Conservation (phyloP, 1,140 invertebrate genomes). For the Pseudomyrmex pallidus region DNA sequence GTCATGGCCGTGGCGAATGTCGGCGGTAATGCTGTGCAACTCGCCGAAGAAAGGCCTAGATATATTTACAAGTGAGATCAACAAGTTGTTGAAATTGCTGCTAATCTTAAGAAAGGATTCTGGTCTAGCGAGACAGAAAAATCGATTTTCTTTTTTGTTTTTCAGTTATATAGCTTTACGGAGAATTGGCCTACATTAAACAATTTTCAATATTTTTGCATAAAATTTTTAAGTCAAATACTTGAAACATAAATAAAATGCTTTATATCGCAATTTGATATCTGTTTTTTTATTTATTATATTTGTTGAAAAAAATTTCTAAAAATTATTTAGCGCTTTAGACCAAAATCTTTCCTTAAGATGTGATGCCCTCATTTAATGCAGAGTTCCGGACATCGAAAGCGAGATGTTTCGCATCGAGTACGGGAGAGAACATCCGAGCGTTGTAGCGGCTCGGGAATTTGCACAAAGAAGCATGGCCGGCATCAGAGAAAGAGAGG, state of each 20-base stretch:
- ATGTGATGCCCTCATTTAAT: conserved; percentile 18
- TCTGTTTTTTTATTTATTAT: too few species aligned
- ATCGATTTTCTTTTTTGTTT: not conserved
- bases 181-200: too few species aligned
- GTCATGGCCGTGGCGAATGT: conserved; percentile 76
- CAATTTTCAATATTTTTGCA: too few species aligned
- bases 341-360: not conserved
- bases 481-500: conserved; percentile 37
- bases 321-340: too few species aligned
- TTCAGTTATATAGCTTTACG: not conserved
- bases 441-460: conserved; percentile 65
- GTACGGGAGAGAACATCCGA: conserved; percentile 67
- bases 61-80: conserved; percentile 12
- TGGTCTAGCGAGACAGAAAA: not conserved
- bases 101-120: not conserved
- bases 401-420: conserved; percentile 57
- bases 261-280: too few species aligned
- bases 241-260: too few species aligned
- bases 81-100: not conserved
- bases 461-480: conserved; percentile 44
- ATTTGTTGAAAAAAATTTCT: too few species aligned
- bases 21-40: conserved; percentile 67
- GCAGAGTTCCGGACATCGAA: conserved; percentile 58
- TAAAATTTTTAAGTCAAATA: too few species aligned
- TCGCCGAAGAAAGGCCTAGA: conserved; percentile 39